phyloP scores from a whole-genome alignment of 2,888 invertebrate genomes.

The Scaptomyza cyrtandrae region DNA sequence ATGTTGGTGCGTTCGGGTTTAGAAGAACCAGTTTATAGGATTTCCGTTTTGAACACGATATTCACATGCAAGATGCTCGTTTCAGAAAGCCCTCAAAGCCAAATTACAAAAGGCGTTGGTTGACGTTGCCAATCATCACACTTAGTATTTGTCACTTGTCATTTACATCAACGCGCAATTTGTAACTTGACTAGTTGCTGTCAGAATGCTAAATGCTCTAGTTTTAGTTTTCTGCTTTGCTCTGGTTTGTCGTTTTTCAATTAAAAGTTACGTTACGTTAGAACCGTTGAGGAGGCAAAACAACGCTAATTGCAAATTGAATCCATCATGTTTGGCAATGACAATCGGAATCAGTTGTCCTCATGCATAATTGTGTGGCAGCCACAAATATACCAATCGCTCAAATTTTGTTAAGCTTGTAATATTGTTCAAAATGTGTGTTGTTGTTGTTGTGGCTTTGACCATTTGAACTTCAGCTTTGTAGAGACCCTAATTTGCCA shows the following conservation, averaged over 20 bases:
- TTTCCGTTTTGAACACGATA: too few species aligned
- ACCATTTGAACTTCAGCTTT: constrained; percentile 51
- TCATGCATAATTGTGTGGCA: neutral
- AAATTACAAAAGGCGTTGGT: too few species aligned
- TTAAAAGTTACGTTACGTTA: too few species aligned
- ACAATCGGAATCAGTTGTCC: constrained; percentile 15
- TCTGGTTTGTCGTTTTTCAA: too few species aligned
- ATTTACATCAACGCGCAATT: constrained; percentile 31
- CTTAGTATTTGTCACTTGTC: neutral
- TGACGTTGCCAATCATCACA: too few species aligned
- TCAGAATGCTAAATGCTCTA: neutral
- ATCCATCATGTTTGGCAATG: constrained; percentile 41
- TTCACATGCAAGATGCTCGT: too few species aligned
- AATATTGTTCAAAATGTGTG: constrained; percentile 1
- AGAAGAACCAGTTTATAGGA: too few species aligned
- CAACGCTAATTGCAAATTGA: constrained; percentile 36
- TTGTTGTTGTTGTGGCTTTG: constrained; percentile 6
- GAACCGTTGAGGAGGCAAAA: too few species aligned
- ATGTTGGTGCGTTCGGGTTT: too few species aligned
- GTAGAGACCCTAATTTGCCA: constrained; percentile 59
- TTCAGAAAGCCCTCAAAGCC: too few species aligned
- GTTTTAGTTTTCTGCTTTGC: too few species aligned
- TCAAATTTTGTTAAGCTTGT: constrained; percentile 1
- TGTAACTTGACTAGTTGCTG: constrained; percentile 6
- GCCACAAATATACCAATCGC: constrained; percentile 12